phyloP scores from a whole-genome alignment of 2,888 invertebrate genomes.

The Mythimna pallens region DNA sequence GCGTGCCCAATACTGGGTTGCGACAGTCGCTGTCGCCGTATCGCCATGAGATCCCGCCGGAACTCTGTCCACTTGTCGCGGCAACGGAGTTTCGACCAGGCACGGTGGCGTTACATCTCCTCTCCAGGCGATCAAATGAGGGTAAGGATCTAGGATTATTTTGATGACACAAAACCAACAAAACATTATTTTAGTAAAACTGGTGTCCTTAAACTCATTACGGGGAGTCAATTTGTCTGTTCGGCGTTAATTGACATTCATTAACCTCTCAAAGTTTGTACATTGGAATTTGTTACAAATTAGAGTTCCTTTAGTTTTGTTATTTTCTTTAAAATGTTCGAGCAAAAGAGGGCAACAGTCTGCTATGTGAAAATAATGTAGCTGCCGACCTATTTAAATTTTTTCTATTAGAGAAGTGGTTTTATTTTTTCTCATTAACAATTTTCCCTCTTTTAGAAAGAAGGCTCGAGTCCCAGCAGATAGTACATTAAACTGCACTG shows the following conservation, averaged over 20 bases:
- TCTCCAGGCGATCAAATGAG: no score
- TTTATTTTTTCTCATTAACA: neutral
- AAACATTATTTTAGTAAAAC: conserved; percentile 43
- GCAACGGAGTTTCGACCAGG: no score
- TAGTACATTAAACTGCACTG: no score
- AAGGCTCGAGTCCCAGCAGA: no score
- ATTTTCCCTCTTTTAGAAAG: no score
- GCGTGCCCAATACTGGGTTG: no score
- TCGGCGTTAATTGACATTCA: conserved; percentile 59
- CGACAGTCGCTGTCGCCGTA: no score
- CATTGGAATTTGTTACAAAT: conserved; percentile 59
- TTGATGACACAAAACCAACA: neutral
- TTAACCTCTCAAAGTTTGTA: conserved; percentile 61
- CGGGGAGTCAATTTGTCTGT: conserved; percentile 55
- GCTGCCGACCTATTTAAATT: neutral
- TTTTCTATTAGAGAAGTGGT: neutral
- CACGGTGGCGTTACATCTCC: no score
- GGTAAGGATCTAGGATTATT: no score
- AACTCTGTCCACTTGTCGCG: no score
- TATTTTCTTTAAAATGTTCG: conserved; percentile 24
- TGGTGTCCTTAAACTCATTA: conserved; percentile 53
- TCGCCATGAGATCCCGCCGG: no score
- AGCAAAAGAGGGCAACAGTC: neutral
- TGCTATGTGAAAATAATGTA: conserved; percentile 12
- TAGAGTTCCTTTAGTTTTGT: conserved; percentile 22